phyloP scores from a whole-genome alignment of 2,888 invertebrate genomes.

The Keiferia lycopersicella region DNA sequence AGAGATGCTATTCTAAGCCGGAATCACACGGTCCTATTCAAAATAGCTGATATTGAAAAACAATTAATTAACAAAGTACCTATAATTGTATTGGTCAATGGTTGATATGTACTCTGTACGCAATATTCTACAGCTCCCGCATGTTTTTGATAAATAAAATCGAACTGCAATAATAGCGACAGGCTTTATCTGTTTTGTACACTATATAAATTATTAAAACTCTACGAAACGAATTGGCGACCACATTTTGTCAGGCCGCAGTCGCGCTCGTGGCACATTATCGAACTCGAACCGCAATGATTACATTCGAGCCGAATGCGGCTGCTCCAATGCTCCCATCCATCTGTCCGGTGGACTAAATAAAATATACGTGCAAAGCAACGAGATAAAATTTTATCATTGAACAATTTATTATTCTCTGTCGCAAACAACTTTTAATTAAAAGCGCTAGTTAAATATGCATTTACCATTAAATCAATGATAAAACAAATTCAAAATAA shows the following conservation, averaged over 20 bases:
- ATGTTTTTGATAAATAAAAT: slow-evolving; percentile 9
- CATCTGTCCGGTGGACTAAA: slow-evolving; percentile 69
- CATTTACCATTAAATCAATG: slow-evolving; percentile 33
- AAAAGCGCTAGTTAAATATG: slow-evolving; percentile 51
- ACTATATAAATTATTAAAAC: slow-evolving; percentile 75
- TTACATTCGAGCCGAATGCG: slow-evolving; percentile 75
- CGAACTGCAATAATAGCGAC: slow-evolving; percentile 62
- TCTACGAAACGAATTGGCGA: slow-evolving; percentile 64
- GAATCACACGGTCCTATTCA: too few species aligned
- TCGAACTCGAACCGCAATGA: slow-evolving; percentile 78
- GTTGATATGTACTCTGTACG: too few species aligned
- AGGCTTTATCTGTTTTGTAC: slow-evolving; percentile 65
- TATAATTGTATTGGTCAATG: too few species aligned
- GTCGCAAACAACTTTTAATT: slow-evolving; percentile 53
- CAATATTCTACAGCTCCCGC: neutral
- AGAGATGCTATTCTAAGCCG: too few species aligned
- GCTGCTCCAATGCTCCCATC: slow-evolving; percentile 55
- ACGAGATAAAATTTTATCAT: slow-evolving; percentile 64
- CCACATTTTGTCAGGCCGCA: slow-evolving; percentile 68
- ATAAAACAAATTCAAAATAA: slow-evolving; percentile 26
- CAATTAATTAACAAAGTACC: too few species aligned
- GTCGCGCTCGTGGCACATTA: slow-evolving; percentile 69
- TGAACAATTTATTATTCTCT: slow-evolving; percentile 58
- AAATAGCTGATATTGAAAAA: neutral
- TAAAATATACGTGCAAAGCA: slow-evolving; percentile 61